phyloP scores from a whole-genome alignment of 2,797 vertebrate species.

The Leptodactylus fallax region DNA sequence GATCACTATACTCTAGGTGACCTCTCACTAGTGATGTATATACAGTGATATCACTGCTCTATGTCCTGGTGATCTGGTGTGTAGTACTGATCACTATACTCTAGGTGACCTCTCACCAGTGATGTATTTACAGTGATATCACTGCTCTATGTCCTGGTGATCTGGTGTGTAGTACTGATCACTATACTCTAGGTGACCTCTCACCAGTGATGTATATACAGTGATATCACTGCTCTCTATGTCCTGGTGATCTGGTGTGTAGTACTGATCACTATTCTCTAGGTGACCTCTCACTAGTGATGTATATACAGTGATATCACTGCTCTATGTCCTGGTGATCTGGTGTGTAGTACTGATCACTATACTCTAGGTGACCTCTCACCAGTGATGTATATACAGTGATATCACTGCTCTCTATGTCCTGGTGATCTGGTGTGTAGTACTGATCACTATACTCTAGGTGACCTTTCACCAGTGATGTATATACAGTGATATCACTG shows the following conservation, averaged over 20 bases:
- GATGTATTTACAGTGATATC: background rate
- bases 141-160: too few relatives aligned
- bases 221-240: background rate
- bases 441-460: background rate
- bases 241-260: background rate
- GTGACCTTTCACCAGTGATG: too few relatives aligned
- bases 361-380: background rate
- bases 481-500: background rate
- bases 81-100: too few relatives aligned
- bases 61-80: too few relatives aligned
- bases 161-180: background rate
- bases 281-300: too few relatives aligned
- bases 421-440: background rate
- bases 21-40: too few relatives aligned
- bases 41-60: too few relatives aligned
- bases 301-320: background rate
- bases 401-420: background rate
- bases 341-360: background rate
- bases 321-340: too few relatives aligned
- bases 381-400: slow-evolving; percentile 4
- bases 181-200: background rate
- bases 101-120: too few relatives aligned
- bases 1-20: too few relatives aligned
- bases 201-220: slow-evolving; percentile 3
- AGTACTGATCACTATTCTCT: background rate